Conservation (phyloP, 2,888 invertebrate species). For the Laspeyria flexula region DNA sequence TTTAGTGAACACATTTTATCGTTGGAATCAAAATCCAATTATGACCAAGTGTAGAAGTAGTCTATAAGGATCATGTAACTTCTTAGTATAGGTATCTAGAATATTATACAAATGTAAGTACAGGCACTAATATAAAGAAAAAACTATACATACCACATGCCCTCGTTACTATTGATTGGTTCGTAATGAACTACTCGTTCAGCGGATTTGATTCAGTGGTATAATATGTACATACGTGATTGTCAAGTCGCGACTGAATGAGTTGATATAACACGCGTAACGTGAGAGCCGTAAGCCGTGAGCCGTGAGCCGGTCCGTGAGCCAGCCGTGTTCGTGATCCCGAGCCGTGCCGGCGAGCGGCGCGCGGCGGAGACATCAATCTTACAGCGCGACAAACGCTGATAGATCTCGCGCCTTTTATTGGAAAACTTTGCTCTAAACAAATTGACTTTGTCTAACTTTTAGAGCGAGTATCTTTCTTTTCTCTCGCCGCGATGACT, state of each 20-base stretch:
- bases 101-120: neutral
- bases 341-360: too few species aligned
- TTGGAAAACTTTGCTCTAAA: constrained; percentile 11
- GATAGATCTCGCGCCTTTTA: constrained; percentile 8
- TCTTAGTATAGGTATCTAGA: too few species aligned
- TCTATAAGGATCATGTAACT: too few species aligned
- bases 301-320: neutral
- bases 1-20: too few species aligned
- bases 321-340: neutral
- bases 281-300: neutral
- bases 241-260: neutral
- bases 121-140: neutral
- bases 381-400: constrained; percentile 3
- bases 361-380: too few species aligned
- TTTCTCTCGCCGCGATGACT: constrained; percentile 15
- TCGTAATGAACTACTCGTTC: neutral
- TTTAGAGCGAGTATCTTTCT: constrained; percentile 1
- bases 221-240: neutral
- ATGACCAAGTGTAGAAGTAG: too few species aligned
- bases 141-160: too few species aligned
- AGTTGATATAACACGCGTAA: neutral
- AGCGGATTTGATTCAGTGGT: neutral
- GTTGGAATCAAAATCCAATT: too few species aligned
- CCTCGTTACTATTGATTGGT: neutral
- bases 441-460: constrained; percentile 14